Conservation (phyloP, 2,113 vertebrate genomes). For the Rattus rattus region DNA sequence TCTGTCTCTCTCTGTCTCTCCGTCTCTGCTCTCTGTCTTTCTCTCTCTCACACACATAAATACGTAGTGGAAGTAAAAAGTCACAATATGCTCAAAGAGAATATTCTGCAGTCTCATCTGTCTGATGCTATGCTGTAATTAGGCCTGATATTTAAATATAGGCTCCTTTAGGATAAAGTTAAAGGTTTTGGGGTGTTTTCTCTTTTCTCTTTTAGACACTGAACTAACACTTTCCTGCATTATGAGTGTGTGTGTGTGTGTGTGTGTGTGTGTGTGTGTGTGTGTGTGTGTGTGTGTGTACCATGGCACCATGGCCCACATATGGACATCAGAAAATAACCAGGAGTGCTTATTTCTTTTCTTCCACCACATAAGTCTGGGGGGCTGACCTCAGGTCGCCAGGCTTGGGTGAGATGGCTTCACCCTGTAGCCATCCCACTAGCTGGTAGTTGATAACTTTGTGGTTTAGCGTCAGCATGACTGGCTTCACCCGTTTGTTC, state of each 20-base stretch:
- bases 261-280: background rate
- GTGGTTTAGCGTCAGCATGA: background rate
- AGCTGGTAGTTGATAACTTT: background rate
- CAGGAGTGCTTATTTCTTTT: background rate
- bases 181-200: background rate
- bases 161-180: background rate
- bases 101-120: slow-evolving; percentile 11
- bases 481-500: background rate
- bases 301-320: background rate
- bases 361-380: background rate
- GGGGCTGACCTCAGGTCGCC: background rate
- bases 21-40: no score
- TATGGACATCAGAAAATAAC: background rate
- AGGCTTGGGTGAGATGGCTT: background rate
- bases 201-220: background rate
- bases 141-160: slow-evolving; percentile 40
- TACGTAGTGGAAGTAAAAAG: background rate
- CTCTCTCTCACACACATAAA: no score
- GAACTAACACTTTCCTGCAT: background rate
- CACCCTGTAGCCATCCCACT: background rate
- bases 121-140: slow-evolving; percentile 10
- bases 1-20: background rate
- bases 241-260: background rate
- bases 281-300: background rate
- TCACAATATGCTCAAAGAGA: background rate